Percentiles rank a stretch among this genome's conserved stretches.
Conservation (phyloP, 2,113 vertebrate species). For the Orientallactaga bullata region DNA sequence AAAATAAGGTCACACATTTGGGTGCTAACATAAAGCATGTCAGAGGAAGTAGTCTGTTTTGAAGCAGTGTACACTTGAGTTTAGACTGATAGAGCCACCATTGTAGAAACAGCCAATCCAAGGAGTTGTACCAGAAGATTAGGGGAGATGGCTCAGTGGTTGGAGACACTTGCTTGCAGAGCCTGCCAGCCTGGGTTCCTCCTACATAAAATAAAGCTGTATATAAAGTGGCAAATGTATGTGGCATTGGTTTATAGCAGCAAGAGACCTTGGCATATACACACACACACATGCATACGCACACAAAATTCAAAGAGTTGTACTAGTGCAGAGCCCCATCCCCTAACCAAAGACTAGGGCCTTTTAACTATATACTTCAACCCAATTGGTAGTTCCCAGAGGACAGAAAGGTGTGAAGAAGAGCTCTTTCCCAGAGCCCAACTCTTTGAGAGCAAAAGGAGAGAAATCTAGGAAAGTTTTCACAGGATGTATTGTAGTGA, state of each 20-base stretch:
- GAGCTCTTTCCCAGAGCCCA: neutral
- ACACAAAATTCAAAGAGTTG: too few relatives aligned
- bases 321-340: neutral
- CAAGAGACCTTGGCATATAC: too few relatives aligned
- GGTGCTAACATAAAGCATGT: neutral
- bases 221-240: too few relatives aligned
- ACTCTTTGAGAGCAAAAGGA: neutral
- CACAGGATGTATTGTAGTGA: conserved; percentile 25
- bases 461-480: conserved; percentile 11
- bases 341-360: neutral
- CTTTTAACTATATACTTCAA: neutral
- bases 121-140: neutral
- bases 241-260: too few relatives aligned
- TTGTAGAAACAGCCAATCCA: neutral
- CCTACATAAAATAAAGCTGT: too few relatives aligned
- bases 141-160: too few relatives aligned
- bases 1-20: too few relatives aligned
- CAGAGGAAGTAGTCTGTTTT: neutral
- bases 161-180: too few relatives aligned
- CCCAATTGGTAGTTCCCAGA: neutral
- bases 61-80: neutral
- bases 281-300: too few relatives aligned
- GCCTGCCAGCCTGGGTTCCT: too few relatives aligned
- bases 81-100: neutral
- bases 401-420: neutral